Conservation (phyloP, 2,888 invertebrate genomes). For the Osmoderma eremita region DNA sequence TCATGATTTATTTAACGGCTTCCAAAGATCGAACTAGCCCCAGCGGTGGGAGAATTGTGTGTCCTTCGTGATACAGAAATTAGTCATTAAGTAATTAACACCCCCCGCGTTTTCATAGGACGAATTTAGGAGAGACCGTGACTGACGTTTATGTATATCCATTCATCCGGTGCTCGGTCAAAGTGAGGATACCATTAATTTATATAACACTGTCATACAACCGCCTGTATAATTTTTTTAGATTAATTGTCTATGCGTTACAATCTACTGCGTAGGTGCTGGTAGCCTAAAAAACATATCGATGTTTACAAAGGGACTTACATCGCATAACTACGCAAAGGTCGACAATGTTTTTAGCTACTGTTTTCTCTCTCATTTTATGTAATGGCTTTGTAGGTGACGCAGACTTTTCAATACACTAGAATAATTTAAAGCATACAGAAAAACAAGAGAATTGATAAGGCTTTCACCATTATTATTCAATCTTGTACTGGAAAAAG, state of each 20-base stretch:
- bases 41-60: slow-evolving; percentile 12
- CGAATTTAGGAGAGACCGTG: slow-evolving; percentile 23
- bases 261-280: neutral
- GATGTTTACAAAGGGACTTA: too few species aligned
- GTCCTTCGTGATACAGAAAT: slow-evolving; percentile 27
- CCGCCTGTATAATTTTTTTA: slow-evolving; percentile 15
- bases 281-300: too few species aligned
- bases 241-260: slow-evolving; percentile 25
- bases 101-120: slow-evolving; percentile 17
- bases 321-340: too few species aligned
- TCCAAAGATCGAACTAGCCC: slow-evolving; percentile 7
- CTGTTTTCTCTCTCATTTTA: too few species aligned
- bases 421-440: too few species aligned
- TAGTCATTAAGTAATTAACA: slow-evolving; percentile 33
- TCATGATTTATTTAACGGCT: slow-evolving; percentile 16
- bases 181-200: slow-evolving; percentile 32
- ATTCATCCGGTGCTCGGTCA: slow-evolving; percentile 30
- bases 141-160: slow-evolving; percentile 24
- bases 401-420: too few species aligned
- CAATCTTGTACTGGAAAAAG: too few species aligned
- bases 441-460: too few species aligned
- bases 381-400: too few species aligned
- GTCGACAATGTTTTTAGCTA: too few species aligned
- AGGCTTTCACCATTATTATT: too few species aligned
- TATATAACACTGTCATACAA: neutral